Evolutionary conservation across 2,888 invertebrate species (phyloP).

Genomic region (Hemicrepidius hirtus): DNA sequence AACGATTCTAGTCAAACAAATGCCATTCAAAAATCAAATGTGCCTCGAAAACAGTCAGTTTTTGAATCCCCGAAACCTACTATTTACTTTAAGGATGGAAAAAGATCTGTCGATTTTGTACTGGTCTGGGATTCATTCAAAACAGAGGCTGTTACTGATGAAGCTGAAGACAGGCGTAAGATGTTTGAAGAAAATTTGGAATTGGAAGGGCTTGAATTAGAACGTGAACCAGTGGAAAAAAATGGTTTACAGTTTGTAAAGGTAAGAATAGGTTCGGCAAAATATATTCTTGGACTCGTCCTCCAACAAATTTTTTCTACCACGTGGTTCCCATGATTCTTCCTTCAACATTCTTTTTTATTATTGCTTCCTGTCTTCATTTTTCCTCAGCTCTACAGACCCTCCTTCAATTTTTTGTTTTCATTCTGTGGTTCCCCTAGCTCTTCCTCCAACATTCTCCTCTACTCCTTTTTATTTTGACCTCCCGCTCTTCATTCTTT

Average conservation of each 20-base stretch:
- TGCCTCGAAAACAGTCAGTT: conserved; percentile 48
- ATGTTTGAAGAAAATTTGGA: conserved; percentile 83
- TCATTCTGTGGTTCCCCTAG: too few species aligned
- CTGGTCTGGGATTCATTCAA: conserved; percentile 82
- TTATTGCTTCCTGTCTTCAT: too few species aligned
- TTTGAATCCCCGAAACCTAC: conserved; percentile 72
- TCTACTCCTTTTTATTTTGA: too few species aligned
- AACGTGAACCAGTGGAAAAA: conserved; percentile 79
- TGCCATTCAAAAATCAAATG: background rate
- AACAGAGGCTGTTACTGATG: conserved; percentile 72
- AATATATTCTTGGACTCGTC: too few species aligned
- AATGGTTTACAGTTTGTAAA: conserved; percentile 87
- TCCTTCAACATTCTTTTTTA: too few species aligned
- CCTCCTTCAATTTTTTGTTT: too few species aligned
- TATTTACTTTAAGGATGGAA: conserved; percentile 81
- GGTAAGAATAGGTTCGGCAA: too few species aligned
- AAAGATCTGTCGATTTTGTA: conserved; percentile 85
- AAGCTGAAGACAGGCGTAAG: conserved; percentile 73
- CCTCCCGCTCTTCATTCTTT: too few species aligned
- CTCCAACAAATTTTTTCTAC: too few species aligned
- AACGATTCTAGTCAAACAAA: conserved; percentile 43
- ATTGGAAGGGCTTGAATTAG: conserved; percentile 84
- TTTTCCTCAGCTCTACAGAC: too few species aligned
- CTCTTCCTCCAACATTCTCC: too few species aligned
- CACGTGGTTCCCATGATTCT: too few species aligned